Evolutionary conservation across 2,113 vertebrate species (phyloP).

Genomic region (Ibidorhyncha struthersii): DNA sequence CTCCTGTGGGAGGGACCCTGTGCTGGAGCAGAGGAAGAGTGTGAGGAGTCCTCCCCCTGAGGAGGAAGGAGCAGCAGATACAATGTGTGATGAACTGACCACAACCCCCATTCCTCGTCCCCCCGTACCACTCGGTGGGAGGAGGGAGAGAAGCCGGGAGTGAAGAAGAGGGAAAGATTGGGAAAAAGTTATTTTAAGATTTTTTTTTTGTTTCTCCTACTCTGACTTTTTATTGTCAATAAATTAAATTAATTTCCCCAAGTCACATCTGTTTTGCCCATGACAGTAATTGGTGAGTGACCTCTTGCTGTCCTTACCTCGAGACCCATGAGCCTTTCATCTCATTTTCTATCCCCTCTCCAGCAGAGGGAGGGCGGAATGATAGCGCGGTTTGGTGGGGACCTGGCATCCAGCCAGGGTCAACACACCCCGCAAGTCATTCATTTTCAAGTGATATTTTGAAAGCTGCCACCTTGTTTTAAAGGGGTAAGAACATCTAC

Average conservation of each 20-base stretch:
- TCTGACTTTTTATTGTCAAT: not conserved
- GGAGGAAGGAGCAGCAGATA: not conserved
- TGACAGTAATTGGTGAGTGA: not conserved
- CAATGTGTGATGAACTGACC: not conserved
- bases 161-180: not conserved
- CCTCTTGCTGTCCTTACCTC: not conserved
- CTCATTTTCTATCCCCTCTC: not conserved
- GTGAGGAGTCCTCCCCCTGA: not conserved
- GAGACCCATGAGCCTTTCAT: rapidly evolving
- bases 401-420: not conserved
- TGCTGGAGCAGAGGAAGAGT: not conserved
- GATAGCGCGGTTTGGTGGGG: not conserved
- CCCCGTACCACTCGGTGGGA: rapidly evolving
- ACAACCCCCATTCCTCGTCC: rapidly evolving
- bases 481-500: not conserved
- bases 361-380: rapidly evolving
- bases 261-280: not conserved
- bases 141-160: not conserved
- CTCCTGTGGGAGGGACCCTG: not conserved
- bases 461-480: not conserved
- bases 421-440: not conserved
- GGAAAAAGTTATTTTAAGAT: not conserved
- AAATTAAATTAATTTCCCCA: not conserved
- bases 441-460: not conserved
- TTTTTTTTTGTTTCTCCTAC: not conserved